Conservation (phyloP, 2,113 vertebrate species). For the Neofelis nebulosa region DNA sequence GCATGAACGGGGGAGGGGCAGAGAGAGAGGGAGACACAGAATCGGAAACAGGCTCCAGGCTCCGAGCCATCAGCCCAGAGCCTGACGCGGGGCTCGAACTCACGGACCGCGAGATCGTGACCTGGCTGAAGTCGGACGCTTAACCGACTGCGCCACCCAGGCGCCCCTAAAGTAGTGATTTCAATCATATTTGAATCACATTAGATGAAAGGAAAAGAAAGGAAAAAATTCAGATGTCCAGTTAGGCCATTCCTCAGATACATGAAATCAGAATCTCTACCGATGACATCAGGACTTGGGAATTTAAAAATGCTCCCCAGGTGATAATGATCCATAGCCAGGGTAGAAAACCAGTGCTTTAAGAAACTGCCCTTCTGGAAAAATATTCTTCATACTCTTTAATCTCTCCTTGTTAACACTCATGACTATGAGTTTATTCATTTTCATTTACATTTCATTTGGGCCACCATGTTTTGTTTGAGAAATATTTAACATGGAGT, state of each 20-base stretch:
- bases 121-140: too few species aligned
- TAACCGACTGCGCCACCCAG: too few species aligned
- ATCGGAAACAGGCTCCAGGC: too few species aligned
- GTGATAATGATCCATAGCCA: neutral
- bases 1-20: too few species aligned
- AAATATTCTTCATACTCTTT: neutral
- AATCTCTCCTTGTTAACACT: neutral
- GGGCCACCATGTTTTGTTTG: neutral
- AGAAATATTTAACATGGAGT: slow-evolving; percentile 4
- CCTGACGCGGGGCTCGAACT: too few species aligned
- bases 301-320: neutral
- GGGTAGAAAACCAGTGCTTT: neutral
- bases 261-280: neutral
- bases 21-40: too few species aligned
- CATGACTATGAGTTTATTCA: neutral
- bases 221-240: neutral
- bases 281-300: neutral
- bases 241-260: neutral
- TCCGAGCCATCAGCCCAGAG: too few species aligned
- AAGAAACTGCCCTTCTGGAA: neutral
- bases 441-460: slow-evolving; percentile 35
- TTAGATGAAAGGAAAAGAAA: neutral
- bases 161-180: neutral
- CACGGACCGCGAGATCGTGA: too few species aligned
- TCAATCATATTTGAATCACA: neutral